These are phyloP conservation scores for Azorinus chamasolen DNA, from an alignment of 2,888 invertebrate genomes.

Conservation along the genomic window DNA sequence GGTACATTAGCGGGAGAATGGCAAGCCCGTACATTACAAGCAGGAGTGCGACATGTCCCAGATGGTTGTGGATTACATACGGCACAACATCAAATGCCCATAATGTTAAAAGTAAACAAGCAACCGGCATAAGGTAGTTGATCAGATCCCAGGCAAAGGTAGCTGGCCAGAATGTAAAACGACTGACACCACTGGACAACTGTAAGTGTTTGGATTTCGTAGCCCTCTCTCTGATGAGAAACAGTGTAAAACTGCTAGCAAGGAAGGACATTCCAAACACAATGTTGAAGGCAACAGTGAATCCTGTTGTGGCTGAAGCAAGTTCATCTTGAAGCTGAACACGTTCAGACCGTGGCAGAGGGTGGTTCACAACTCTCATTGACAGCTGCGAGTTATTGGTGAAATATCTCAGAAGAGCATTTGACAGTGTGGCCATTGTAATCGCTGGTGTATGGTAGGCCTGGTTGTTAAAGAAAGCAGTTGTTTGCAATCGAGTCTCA, in stretches of 20 bases:
- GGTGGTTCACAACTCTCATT: constrained; percentile 79
- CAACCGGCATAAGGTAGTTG: constrained; percentile 83
- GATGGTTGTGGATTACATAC: constrained; percentile 76
- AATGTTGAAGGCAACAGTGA: constrained; percentile 91
- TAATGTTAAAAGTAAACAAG: constrained; percentile 84
- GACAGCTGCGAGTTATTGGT: constrained; percentile 64
- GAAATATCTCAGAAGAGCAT: constrained; percentile 72
- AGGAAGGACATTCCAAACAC: constrained; percentile 89
- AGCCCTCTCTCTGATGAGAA: constrained; percentile 90
- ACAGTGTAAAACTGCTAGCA: constrained; percentile 87
- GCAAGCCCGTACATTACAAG: constrained; percentile 89
- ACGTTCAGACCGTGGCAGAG: constrained; percentile 77
- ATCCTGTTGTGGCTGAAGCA: constrained; percentile 85
- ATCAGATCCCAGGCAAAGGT: constrained; percentile 87
- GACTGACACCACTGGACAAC: constrained; percentile 85
- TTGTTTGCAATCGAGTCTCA: constrained; percentile 84
- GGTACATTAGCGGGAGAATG: constrained; percentile 90
- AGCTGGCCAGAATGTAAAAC: constrained; percentile 86
- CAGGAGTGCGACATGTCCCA: constrained; percentile 84
- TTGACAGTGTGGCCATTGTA: constrained; percentile 88
- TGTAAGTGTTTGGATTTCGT: constrained; percentile 85
- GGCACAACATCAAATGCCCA: constrained; percentile 83
- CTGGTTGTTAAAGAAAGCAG: constrained; percentile 93
- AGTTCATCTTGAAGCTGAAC: constrained; percentile 71
- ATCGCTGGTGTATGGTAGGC: constrained; percentile 92